Conservation (phyloP, 2,888 invertebrate genomes). For the Hipparchia semele region DNA sequence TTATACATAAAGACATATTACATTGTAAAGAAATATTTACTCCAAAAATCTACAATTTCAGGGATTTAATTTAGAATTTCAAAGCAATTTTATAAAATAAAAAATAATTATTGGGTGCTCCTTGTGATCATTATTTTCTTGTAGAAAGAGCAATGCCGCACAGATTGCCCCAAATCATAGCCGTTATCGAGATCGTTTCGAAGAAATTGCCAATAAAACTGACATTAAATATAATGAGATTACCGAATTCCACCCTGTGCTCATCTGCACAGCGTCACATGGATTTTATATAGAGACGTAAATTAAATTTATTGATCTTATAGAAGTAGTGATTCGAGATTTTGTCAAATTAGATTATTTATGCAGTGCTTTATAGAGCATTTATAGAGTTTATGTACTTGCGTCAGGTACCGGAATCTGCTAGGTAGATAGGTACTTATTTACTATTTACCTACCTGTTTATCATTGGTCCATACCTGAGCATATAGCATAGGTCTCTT, state of each 20-base stretch:
- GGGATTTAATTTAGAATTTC: no score
- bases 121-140: not conserved
- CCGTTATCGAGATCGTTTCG: conserved; percentile 70
- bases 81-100: no score
- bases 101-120: no score
- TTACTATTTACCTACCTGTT: no score
- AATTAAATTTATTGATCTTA: conserved; percentile 72
- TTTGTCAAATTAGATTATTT: conserved; percentile 55
- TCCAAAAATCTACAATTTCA: no score
- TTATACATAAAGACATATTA: no score
- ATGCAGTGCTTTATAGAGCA: not conserved
- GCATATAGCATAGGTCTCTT: no score
- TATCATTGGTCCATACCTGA: no score
- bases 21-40: no score
- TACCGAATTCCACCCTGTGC: conserved; percentile 75
- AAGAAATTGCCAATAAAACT: conserved; percentile 80
- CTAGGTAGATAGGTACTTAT: no score
- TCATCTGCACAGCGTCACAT: conserved; percentile 81
- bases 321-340: conserved; percentile 60
- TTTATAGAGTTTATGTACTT: no score
- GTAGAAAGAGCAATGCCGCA: conserved; percentile 25
- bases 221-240: conserved; percentile 78
- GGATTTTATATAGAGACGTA: conserved; percentile 82
- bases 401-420: no score
- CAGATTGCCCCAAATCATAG: conserved; percentile 61